Evolutionary conservation across 1,140 invertebrate species (phyloP).

Genomic region (Lepidurus couesii): DNA sequence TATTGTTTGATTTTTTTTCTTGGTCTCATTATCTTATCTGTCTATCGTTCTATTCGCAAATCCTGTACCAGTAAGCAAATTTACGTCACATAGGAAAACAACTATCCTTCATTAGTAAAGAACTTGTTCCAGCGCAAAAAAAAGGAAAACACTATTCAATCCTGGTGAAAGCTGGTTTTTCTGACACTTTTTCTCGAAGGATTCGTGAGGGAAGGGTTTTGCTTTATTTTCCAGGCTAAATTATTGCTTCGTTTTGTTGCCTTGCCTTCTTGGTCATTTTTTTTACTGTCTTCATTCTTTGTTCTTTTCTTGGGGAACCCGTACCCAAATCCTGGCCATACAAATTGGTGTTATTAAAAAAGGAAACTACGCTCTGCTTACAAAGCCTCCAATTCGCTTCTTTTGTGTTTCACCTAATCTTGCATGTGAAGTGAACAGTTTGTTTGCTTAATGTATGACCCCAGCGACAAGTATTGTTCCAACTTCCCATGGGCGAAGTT

Average conservation of each 20-base stretch:
- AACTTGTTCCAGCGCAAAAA: neutral
- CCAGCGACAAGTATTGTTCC: conserved; percentile 3
- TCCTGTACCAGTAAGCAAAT: too few species aligned
- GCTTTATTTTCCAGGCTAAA: conserved; percentile 4
- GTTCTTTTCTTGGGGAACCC: neutral
- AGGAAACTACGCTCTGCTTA: neutral
- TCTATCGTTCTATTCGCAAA: neutral
- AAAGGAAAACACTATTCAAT: neutral
- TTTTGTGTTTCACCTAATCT: neutral
- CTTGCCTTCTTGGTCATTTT: neutral
- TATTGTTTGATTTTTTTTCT: neutral
- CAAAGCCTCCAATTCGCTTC: neutral
- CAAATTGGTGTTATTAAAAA: neutral
- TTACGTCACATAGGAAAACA: neutral
- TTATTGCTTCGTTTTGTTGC: conserved; percentile 15
- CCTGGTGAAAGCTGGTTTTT: conserved; percentile 18
- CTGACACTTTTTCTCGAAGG: neutral
- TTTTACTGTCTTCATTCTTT: neutral
- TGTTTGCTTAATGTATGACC: neutral
- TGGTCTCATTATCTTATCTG: neutral
- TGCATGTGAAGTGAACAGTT: conserved; percentile 15
- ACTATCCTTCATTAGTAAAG: neutral
- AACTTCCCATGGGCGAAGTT: neutral
- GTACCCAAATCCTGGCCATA: conserved; percentile 11
- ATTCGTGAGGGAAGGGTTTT: neutral